Percentiles rank a stretch among this genome's conserved stretches.
Evolutionary conservation across 2,113 vertebrate species (phyloP).

Genomic region (Barnardius zonarius): DNA sequence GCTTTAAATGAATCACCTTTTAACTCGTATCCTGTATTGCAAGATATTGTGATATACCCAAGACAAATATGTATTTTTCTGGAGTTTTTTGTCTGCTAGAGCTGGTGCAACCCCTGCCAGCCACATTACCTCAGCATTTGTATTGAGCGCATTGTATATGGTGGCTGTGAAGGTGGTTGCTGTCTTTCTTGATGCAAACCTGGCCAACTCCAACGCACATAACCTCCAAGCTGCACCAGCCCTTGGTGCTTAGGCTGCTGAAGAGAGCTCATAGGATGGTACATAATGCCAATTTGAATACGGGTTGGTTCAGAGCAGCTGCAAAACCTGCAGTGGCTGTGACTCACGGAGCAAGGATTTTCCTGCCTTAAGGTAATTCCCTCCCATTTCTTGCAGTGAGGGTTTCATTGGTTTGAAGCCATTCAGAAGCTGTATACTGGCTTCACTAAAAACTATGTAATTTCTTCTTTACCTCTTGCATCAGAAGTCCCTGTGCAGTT

Average conservation of each 20-base stretch:
- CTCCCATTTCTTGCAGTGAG: neutral
- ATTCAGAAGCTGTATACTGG: neutral
- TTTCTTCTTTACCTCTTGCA: neutral
- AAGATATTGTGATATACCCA: neutral
- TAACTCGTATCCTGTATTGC: neutral
- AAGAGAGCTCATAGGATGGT: neutral
- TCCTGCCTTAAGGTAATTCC: neutral
- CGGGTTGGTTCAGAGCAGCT: neutral
- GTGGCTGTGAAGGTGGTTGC: neutral
- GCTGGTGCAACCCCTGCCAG: neutral
- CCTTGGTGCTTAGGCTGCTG: neutral
- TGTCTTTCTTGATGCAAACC: neutral
- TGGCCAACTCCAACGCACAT: fast-evolving
- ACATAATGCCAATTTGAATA: neutral
- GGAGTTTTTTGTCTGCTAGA: neutral
- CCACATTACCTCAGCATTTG: neutral
- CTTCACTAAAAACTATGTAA: neutral
- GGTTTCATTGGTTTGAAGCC: neutral
- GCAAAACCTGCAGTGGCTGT: neutral
- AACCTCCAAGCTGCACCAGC: neutral
- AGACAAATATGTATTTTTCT: neutral
- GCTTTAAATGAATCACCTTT: neutral
- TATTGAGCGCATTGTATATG: neutral
- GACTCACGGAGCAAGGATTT: neutral
- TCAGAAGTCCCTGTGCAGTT: neutral